A percentile compares a stretch with the other conserved stretches of the same genome.
Evolutionary conservation across 2,113 vertebrate genomes (phyloP).

Genomic region (Setophaga petechia): DNA sequence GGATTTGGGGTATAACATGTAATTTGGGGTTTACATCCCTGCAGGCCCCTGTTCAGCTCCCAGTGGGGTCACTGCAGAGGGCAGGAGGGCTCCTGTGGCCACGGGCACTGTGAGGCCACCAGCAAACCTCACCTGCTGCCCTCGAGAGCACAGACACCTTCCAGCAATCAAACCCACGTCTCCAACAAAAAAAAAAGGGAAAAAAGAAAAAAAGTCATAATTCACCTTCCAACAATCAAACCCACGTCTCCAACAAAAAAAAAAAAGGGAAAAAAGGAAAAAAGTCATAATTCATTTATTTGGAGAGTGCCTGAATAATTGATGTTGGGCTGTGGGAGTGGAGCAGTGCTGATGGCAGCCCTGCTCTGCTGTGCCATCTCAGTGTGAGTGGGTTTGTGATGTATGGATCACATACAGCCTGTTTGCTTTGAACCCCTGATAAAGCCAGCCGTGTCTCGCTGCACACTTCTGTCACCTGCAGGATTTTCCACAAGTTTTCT

Average conservation of each 20-base stretch:
- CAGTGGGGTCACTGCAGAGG: background rate
- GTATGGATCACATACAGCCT: background rate
- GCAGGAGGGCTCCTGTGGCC: background rate
- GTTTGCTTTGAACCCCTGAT: constrained; percentile 55
- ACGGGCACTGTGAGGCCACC: background rate
- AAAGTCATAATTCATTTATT: background rate
- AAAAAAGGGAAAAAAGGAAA: background rate
- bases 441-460: constrained; percentile 1
- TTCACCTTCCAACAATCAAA: background rate
- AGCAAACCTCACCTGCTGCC: background rate
- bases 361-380: background rate
- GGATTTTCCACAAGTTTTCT: constrained; percentile 50
- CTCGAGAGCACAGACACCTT: background rate
- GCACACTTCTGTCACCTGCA: constrained; percentile 55
- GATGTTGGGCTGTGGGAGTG: background rate
- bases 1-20: background rate
- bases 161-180: background rate
- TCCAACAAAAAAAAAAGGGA: background rate
- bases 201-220: background rate
- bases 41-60: background rate
- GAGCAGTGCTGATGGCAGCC: background rate
- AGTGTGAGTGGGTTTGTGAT: background rate
- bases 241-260: background rate
- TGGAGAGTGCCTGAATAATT: background rate
- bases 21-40: background rate